These are phyloP conservation scores for Pterostichus madidus DNA, from an alignment of 2,888 invertebrate species.

Conservation along the genomic window DNA sequence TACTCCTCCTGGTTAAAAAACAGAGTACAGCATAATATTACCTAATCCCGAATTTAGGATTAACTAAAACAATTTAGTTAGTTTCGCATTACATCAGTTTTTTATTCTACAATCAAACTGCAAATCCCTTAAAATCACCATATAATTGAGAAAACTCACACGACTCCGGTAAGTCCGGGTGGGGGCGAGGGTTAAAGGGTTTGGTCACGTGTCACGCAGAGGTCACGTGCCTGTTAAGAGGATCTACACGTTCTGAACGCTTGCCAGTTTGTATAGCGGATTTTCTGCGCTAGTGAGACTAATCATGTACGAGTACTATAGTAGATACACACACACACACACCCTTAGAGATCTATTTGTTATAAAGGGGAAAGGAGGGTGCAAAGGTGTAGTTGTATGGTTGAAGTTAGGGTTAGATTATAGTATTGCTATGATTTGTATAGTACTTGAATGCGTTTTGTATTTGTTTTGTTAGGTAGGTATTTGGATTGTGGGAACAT, in stretches of 20 bases:
- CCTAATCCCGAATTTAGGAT: too few relatives aligned
- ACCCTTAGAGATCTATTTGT: too few relatives aligned
- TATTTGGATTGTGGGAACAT: too few relatives aligned
- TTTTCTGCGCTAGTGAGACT: slow-evolving; percentile 55
- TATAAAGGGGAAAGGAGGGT: background rate
- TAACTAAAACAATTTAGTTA: too few relatives aligned
- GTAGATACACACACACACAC: too few relatives aligned
- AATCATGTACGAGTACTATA: slow-evolving; percentile 5
- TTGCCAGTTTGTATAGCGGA: slow-evolving; percentile 39
- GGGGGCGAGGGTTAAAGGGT: background rate
- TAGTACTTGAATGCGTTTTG: too few relatives aligned
- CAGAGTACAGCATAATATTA: too few relatives aligned
- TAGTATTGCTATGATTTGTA: too few relatives aligned
- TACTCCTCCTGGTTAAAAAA: too few relatives aligned
- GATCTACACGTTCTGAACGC: slow-evolving; percentile 38
- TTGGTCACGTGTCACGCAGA: slow-evolving; percentile 16
- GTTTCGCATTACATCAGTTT: too few relatives aligned
- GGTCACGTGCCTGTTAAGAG: slow-evolving; percentile 56
- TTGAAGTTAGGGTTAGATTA: background rate
- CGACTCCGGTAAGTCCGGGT: background rate
- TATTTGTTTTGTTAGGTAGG: too few relatives aligned
- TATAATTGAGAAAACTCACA: slow-evolving; percentile 26
- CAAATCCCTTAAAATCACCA: background rate
- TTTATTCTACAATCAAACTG: background rate
- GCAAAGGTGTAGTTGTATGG: background rate